Evolutionary conservation across 2,888 invertebrate species (phyloP).

Genomic region (Tanaodytes sp.): DNA sequence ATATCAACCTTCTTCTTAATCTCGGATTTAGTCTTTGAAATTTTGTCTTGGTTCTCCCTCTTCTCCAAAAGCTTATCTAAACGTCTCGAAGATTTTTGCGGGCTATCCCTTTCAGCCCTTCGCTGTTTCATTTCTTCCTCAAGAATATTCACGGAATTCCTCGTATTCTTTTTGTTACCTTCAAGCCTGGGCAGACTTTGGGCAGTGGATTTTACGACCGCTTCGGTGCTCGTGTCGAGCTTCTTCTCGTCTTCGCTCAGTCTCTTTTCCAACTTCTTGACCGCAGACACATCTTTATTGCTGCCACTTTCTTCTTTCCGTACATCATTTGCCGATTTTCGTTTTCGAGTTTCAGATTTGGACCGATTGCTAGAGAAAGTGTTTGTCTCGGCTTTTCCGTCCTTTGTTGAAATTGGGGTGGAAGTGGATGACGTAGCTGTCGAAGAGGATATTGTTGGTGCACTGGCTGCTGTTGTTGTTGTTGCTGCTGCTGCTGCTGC

Average conservation of each 20-base stretch:
- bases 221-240: conserved; percentile 28
- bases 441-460: conserved; percentile 56
- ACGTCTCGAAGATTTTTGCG: conserved; percentile 77
- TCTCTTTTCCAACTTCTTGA: conserved; percentile 70
- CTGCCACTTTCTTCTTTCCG: conserved; percentile 67
- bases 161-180: conserved; percentile 61
- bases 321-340: conserved; percentile 68
- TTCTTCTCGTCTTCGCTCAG: conserved; percentile 59
- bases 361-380: conserved; percentile 63
- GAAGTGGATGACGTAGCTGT: conserved; percentile 62
- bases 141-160: conserved; percentile 64
- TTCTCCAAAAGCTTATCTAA: conserved; percentile 77
- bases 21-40: conserved; percentile 64
- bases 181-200: conserved; percentile 59
- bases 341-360: conserved; percentile 69
- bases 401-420: conserved; percentile 70
- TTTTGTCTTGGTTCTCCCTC: conserved; percentile 73
- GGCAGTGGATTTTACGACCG: conserved; percentile 44
- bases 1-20: conserved; percentile 42
- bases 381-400: conserved; percentile 67
- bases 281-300: conserved; percentile 65
- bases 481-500: conserved; percentile 18
- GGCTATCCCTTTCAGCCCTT: conserved; percentile 74
- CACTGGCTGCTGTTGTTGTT: not conserved
- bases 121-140: conserved; percentile 72